Conservation (phyloP, 2,113 vertebrate genomes). For the Daboia siamensis region DNA sequence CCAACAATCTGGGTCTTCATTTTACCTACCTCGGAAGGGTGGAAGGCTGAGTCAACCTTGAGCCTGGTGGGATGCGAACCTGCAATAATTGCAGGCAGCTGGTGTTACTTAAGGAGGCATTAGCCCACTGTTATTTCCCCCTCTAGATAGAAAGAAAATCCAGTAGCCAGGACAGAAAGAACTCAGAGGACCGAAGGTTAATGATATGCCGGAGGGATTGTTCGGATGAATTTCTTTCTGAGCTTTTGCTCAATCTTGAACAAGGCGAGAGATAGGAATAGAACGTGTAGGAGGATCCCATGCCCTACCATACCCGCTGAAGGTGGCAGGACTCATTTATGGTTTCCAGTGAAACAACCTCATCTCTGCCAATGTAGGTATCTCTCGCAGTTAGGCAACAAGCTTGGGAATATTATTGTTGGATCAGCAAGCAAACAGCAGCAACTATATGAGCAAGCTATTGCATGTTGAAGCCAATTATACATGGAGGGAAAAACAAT, state of each 20-base stretch:
- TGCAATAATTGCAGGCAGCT: too few relatives aligned
- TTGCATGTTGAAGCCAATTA: background rate
- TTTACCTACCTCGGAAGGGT: too few relatives aligned
- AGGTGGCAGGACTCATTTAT: background rate
- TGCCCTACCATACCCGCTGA: background rate
- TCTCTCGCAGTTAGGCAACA: background rate
- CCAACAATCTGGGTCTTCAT: too few relatives aligned
- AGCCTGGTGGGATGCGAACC: too few relatives aligned
- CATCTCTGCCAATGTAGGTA: background rate
- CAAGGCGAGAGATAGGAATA: background rate
- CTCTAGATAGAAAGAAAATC: background rate
- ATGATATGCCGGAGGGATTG: background rate
- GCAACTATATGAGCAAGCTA: background rate
- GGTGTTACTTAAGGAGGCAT: too few relatives aligned
- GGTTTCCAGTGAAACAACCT: background rate
- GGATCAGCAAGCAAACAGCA: background rate
- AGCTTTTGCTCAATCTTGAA: background rate
- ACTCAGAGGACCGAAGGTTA: fast-evolving
- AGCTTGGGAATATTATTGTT: background rate
- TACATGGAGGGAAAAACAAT: background rate
- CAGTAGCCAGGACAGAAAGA: background rate
- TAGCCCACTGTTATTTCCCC: background rate
- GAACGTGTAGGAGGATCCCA: background rate
- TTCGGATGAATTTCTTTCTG: background rate
- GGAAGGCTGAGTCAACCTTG: too few relatives aligned